These are phyloP conservation scores for Diaphora mendica DNA, from an alignment of 2,888 invertebrate species.

Conservation along the genomic window DNA sequence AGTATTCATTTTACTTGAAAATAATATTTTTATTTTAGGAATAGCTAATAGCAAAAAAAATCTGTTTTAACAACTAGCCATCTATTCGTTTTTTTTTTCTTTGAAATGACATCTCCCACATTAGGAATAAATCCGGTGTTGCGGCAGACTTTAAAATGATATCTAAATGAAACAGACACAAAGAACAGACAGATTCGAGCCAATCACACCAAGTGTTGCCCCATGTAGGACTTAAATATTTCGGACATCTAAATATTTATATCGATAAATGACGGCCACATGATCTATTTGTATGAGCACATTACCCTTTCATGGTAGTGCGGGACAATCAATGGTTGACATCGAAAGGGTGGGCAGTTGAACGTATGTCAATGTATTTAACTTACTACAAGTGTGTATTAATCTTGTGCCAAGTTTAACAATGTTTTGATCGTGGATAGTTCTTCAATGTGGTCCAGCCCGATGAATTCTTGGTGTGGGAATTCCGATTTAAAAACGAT, in stretches of 20 bases:
- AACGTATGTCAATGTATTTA: constrained; percentile 8
- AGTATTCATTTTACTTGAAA: background rate
- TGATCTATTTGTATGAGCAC: constrained; percentile 1
- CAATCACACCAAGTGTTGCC: too few species aligned
- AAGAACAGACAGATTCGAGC: too few species aligned
- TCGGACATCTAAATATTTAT: too few species aligned
- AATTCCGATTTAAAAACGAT: background rate
- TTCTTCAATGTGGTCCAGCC: background rate
- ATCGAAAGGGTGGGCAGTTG: constrained; percentile 23
- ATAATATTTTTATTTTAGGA: too few species aligned
- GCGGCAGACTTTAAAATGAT: too few species aligned
- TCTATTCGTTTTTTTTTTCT: too few species aligned
- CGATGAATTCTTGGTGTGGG: background rate
- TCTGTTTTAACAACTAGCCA: too few species aligned
- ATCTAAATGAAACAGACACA: too few species aligned
- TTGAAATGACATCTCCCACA: too few species aligned
- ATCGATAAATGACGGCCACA: background rate
- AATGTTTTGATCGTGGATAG: background rate
- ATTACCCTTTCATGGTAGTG: constrained; percentile 14
- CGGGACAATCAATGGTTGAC: constrained; percentile 20
- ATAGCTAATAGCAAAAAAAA: too few species aligned
- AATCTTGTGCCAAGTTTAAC: background rate
- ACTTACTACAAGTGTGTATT: constrained; percentile 12
- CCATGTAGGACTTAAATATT: too few species aligned
- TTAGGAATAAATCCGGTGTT: too few species aligned